A percentile compares a stretch with the other conserved stretches of the same genome.
These are phyloP conservation scores for Dasyprocta punctata DNA, from an alignment of 2,113 vertebrate genomes.

Conservation along the genomic window DNA sequence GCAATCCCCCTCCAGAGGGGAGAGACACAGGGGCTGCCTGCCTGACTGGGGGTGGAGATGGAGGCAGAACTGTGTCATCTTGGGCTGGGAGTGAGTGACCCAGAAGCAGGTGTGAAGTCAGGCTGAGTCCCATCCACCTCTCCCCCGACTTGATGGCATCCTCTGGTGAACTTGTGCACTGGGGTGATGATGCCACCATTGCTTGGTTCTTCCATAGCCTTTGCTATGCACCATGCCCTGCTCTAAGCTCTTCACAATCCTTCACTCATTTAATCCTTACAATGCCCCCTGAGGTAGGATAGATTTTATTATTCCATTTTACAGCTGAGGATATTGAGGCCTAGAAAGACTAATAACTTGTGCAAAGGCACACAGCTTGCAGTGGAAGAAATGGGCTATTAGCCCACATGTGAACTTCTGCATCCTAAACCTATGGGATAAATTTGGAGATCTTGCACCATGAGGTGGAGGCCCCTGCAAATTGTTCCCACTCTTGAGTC, in stretches of 20 bases:
- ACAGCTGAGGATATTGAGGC: constrained; percentile 8
- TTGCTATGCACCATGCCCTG: not conserved
- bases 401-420: not conserved
- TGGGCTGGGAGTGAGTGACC: not conserved
- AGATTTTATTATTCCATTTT: constrained; percentile 60
- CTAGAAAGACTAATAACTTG: constrained; percentile 17
- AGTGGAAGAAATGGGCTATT: not conserved
- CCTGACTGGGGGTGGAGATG: not conserved
- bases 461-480: not conserved
- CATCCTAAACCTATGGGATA: not conserved
- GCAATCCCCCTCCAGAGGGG: not conserved
- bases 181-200: accelerated
- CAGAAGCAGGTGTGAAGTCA: not conserved
- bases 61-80: not conserved
- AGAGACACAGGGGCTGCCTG: not conserved
- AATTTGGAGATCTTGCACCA: not conserved
- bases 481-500: not conserved
- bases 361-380: not conserved
- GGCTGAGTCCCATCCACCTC: not conserved
- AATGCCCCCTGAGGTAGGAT: not conserved
- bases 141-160: not conserved
- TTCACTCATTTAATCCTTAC: not conserved
- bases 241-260: not conserved
- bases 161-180: not conserved
- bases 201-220: not conserved